Base-by-base conservation (phyloP, 2,888 invertebrate genomes). In the Limenitis camilla region DNA sequence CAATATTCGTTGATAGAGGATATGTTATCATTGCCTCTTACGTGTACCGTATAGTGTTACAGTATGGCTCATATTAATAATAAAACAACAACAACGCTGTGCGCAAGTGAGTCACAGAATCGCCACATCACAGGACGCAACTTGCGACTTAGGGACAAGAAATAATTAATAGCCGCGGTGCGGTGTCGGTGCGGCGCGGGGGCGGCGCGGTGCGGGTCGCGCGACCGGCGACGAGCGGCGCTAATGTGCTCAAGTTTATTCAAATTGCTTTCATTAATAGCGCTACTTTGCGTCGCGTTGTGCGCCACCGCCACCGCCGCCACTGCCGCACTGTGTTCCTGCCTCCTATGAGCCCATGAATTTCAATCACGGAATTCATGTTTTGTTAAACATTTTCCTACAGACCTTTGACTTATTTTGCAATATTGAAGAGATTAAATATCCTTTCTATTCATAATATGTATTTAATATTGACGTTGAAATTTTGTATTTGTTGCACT, bases 191-290 rank as follows among this genome's bases (percentile, higher is more conserved):
- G 47, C 31, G 52, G 45, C 52, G 19, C 19, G 3, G 19, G 19
- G 1, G 44, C 52, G 54, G 6, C 10, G 40, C 27, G 40, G 52
- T 33, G 44, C 41, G 38, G 36, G 47, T n/a, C 27, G 30, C 47
- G 47, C 36, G 52, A 45, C 52, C 40, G 40, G 44, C 52, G 55
- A 43, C 36, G 52, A 45, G 52, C 40, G 40, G 44, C 52, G 55
- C 64, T 64, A 61, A 61, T 61, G 63, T 65, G 62, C 62, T 55
- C 43, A 59, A 65, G 67, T 71, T 72, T 72, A 74, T 76, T 77
- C 67, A 71, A 74, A 78, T 73, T 67, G 69, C 61, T 62, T 68
- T 71, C 69, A 71, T 72, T 72, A 73, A 66, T 66, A 67, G 67
- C 66, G 62, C 50, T 47, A 54, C 58, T 58, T 55, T 53, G 49